Base-by-base conservation (phyloP, 1,140 invertebrate species). In the Bombus impatiens region DNA sequence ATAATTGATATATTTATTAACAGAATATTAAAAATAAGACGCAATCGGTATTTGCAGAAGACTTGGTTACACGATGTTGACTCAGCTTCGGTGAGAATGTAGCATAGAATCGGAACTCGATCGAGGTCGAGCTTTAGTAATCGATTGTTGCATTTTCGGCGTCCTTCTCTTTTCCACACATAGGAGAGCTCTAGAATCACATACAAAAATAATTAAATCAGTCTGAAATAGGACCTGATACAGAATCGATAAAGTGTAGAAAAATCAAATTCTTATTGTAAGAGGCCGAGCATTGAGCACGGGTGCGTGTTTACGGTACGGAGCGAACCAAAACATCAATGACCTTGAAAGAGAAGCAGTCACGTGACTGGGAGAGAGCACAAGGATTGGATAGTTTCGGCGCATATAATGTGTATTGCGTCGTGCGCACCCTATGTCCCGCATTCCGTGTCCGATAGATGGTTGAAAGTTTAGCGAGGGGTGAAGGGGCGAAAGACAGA, bases 321-420 rank as follows among this genome's bases (percentile, higher is more conserved):
- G 57, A 74, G 82, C 44, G 65, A 86, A 92, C 84, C 91, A 92
- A 91, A 92, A 92, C 91, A 92, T 86, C 87, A 89, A 92, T 92
- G 91, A 92, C 91, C 91, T 92, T 92, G 91, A 92, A 91, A 89
- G 86, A 77, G 57, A 18, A 28, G n/a, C 44, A 74, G 67, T 92
- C 91, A 92, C 91, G 91, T 92, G 91, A 92, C 74, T 67, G 40
- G 13, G n/a, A 70, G 76, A 76, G 44, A 68, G 25, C 6, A 32
- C 37, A 25, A 12, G 77, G 78, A 91, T 91, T 91, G 89, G 90
- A 18, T 22, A 37, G 59, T 35, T 78, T 53, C 80, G 78, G 65
- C 65, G 75, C 75, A 82, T 88, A 86, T 76, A 87, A 68, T 42
- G 75, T 47, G 35, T 87, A 87, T 83, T 90, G 87, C 87, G 87